Percentiles rank a stretch among this genome's conserved stretches.
Conservation (phyloP, 1,140 invertebrate species). For the Sinonovacula constricta region DNA sequence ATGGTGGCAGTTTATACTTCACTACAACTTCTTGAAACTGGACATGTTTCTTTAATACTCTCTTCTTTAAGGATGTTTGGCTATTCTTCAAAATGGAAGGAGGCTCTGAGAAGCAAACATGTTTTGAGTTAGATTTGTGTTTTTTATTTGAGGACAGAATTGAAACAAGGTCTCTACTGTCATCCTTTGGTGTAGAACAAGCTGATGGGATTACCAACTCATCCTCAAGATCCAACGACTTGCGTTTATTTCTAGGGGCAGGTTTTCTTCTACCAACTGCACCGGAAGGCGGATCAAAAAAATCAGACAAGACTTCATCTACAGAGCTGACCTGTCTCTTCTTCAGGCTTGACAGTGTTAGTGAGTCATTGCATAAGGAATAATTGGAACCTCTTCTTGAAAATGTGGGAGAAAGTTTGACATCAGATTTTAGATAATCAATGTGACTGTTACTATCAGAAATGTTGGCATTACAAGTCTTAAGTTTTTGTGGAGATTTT, state of each 20-base stretch:
- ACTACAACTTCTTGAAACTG: no score
- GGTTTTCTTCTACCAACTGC: slow-evolving; percentile 50
- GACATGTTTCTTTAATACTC: no score
- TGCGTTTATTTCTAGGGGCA: slow-evolving; percentile 55
- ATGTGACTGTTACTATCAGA: not conserved
- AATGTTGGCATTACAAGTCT: not conserved
- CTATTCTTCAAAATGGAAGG: slow-evolving; percentile 9
- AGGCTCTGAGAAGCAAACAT: no score
- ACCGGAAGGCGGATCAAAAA: slow-evolving; percentile 61
- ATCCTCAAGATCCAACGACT: slow-evolving; percentile 3
- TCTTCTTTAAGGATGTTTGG: slow-evolving; percentile 6
- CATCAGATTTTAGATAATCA: not conserved
- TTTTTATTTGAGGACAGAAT: slow-evolving; percentile 51
- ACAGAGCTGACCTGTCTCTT: slow-evolving; percentile 8
- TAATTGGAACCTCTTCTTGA: no score
- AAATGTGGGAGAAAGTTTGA: not conserved
- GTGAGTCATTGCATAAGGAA: no score
- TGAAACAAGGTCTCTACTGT: slow-evolving; percentile 6
- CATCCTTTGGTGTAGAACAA: slow-evolving; percentile 42
- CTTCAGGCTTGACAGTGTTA: not conserved
- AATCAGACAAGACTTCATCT: slow-evolving; percentile 59
- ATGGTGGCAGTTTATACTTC: no score
- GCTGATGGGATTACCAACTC: not conserved
- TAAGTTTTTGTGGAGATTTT: slow-evolving; percentile 20
- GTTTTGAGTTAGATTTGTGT: no score